phyloP scores from a whole-genome alignment of 1,140 invertebrate species.

The Micrasema longulum region DNA sequence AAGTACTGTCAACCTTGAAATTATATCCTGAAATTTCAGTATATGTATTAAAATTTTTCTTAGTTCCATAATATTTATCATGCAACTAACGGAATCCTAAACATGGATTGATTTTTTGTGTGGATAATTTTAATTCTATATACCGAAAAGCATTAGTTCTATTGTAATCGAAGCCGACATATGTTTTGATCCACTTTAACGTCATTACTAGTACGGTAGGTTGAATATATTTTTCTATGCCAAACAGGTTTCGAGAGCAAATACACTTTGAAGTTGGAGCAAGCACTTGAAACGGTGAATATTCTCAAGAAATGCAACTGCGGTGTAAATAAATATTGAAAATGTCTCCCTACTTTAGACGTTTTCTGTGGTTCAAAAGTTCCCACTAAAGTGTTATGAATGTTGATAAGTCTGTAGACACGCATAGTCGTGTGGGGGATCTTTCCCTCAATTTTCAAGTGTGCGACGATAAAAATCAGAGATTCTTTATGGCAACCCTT shows the following conservation, averaged over 20 bases:
- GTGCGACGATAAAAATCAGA: constrained; percentile 22
- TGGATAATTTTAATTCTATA: no score
- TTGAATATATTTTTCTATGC: no score
- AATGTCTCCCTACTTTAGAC: constrained; percentile 14
- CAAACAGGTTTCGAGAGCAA: no score
- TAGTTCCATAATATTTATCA: no score
- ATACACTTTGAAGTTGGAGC: constrained; percentile 1
- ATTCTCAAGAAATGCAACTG: background rate
- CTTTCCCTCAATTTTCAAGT: constrained; percentile 46
- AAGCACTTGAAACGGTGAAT: constrained; percentile 5
- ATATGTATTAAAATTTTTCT: no score
- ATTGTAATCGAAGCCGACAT: no score
- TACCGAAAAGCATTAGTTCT: no score
- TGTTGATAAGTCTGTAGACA: constrained; percentile 50
- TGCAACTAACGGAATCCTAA: no score
- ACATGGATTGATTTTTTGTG: no score
- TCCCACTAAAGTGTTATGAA: constrained; percentile 50
- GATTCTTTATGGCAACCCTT: constrained; percentile 41
- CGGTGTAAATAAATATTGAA: constrained; percentile 31
- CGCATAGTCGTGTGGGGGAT: constrained; percentile 42
- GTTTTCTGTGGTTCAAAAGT: background rate
- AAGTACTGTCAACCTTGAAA: no score
- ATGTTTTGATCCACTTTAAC: background rate
- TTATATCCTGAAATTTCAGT: no score
- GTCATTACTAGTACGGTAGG: no score